These are phyloP conservation scores for Pygmarrhopalites habei DNA, from an alignment of 1,140 invertebrate species.

Conservation along the genomic window DNA sequence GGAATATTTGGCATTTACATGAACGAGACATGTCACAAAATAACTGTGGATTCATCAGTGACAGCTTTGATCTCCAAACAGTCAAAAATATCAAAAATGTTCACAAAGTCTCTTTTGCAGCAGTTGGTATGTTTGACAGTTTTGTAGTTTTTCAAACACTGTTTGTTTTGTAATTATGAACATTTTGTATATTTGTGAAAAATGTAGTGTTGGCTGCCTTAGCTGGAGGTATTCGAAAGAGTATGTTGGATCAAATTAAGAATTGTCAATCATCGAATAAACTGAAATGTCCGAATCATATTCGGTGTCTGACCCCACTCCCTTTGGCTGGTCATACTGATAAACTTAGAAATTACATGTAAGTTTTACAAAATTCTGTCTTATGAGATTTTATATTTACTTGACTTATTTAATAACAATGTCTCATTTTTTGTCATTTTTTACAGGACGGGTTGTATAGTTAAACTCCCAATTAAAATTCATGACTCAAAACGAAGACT, in stretches of 20 bases:
- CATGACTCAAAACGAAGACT: too few relatives aligned
- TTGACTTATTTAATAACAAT: too few relatives aligned
- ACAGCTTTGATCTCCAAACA: neutral
- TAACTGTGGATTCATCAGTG: neutral
- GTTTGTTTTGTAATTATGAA: too few relatives aligned
- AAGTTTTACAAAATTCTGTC: too few relatives aligned
- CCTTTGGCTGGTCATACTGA: slow-evolving; percentile 2
- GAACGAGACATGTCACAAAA: neutral
- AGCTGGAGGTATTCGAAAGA: slow-evolving; percentile 5
- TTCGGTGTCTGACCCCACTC: neutral
- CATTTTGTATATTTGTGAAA: too few relatives aligned
- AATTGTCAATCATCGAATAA: neutral
- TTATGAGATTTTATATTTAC: too few relatives aligned
- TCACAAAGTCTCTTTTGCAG: neutral
- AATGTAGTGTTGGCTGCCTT: neutral
- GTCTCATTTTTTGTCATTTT: too few relatives aligned
- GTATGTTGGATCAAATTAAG: neutral
- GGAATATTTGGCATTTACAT: neutral
- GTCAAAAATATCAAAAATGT: slow-evolving; percentile 2
- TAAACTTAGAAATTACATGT: slow-evolving; percentile 14
- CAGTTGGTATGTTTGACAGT: too few relatives aligned
- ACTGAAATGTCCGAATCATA: neutral
- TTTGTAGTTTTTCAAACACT: too few relatives aligned
- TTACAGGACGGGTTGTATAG: too few relatives aligned
- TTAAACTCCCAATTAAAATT: too few relatives aligned